Percentiles rank a stretch among this genome's conserved stretches.
These are phyloP conservation scores for Seladonia tumulorum DNA, from an alignment of 2,888 invertebrate species.

Conservation along the genomic window DNA sequence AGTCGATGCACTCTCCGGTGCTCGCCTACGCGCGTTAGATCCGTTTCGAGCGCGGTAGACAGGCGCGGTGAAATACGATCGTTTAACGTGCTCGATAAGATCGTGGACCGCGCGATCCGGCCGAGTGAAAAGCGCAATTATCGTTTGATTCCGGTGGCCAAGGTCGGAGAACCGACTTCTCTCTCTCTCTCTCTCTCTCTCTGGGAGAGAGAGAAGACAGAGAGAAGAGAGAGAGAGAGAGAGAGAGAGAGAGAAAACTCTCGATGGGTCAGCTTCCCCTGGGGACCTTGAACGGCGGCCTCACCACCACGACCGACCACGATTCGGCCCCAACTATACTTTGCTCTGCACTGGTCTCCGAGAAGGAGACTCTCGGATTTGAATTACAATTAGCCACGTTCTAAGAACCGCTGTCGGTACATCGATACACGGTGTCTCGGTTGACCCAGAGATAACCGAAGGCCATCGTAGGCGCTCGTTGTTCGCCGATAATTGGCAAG, in stretches of 20 bases:
- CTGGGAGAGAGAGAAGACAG: too few relatives aligned
- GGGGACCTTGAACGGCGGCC: constrained; percentile 7
- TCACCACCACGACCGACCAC: neutral
- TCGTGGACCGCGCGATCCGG: constrained; percentile 2
- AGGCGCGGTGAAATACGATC: constrained; percentile 20
- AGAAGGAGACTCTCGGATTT: constrained; percentile 14
- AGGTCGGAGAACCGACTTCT: neutral
- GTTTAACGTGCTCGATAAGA: constrained; percentile 45
- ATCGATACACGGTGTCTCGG: constrained; percentile 30
- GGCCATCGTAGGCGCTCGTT: constrained; percentile 46
- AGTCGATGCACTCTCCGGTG: constrained; percentile 40
- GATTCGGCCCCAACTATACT: neutral
- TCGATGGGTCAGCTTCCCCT: constrained; percentile 10
- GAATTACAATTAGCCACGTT: constrained; percentile 17
- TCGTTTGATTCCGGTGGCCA: constrained; percentile 6
- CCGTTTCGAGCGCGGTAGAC: constrained; percentile 11
- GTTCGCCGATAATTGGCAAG: constrained; percentile 60
- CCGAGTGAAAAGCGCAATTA: constrained; percentile 29
- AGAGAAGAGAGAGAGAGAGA: too few relatives aligned
- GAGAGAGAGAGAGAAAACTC: neutral
- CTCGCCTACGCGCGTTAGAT: constrained; percentile 1
- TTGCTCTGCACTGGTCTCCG: neutral
- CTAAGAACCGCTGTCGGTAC: constrained; percentile 5
- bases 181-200: neutral
- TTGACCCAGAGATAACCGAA: constrained; percentile 58